Evolutionary conservation across 1,140 invertebrate species (phyloP).

Genomic region (Ganaspis sp.): DNA sequence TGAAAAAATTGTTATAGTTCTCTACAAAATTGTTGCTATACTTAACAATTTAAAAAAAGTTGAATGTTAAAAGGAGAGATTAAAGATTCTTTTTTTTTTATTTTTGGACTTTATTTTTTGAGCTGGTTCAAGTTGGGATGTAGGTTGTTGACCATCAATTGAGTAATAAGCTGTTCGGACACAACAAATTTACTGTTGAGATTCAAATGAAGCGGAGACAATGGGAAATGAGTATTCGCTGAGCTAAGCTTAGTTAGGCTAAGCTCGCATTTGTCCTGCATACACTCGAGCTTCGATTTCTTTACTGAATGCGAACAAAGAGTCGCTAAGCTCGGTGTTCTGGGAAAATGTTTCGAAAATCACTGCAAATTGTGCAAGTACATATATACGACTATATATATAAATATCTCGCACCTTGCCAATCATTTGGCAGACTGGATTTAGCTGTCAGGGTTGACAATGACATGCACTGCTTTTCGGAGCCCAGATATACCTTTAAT

Average conservation of each 20-base stretch:
- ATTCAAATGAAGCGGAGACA: conserved; percentile 53
- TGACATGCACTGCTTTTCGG: conserved; percentile 20
- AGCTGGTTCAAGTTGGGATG: neutral
- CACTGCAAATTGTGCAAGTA: conserved; percentile 22
- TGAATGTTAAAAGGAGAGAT: too few relatives aligned
- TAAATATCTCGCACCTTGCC: conserved; percentile 22
- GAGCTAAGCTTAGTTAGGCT: conserved; percentile 73
- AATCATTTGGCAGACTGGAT: conserved; percentile 23
- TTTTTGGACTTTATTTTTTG: neutral
- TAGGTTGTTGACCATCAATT: neutral
- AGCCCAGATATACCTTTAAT: neutral
- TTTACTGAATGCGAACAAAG: conserved; percentile 27
- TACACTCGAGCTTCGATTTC: conserved; percentile 62
- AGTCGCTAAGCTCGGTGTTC: conserved; percentile 23
- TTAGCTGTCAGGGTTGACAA: conserved; percentile 18
- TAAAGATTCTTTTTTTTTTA: neutral
- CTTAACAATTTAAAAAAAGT: too few relatives aligned
- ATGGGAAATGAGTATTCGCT: conserved; percentile 70
- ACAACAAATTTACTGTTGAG: neutral
- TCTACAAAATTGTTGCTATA: too few relatives aligned
- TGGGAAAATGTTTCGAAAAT: conserved; percentile 8
- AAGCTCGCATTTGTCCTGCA: conserved; percentile 73
- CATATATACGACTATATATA: conserved; percentile 2
- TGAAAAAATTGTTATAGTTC: too few relatives aligned
- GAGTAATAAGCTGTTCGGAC: neutral